Conservation (phyloP, 2,888 invertebrate genomes). For the Meandrusa payeni region DNA sequence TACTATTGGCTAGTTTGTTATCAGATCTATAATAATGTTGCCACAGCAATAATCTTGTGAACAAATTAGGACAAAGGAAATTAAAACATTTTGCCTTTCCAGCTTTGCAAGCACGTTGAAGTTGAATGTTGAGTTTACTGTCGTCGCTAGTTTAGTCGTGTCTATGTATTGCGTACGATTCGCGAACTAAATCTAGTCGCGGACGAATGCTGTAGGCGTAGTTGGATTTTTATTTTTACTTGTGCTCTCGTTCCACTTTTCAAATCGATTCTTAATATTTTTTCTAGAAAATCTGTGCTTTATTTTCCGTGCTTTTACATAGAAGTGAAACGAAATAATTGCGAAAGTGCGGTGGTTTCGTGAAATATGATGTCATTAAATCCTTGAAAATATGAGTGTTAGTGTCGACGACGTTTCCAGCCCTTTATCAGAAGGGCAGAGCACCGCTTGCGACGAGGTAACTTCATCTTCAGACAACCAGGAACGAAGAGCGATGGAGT, state of each 20-base stretch:
- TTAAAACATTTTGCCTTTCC: constrained; percentile 29
- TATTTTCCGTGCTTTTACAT: constrained; percentile 37
- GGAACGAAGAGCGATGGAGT: constrained; percentile 49
- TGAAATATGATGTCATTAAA: constrained; percentile 73
- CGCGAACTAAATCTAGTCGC: constrained; percentile 33
- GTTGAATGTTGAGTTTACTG: constrained; percentile 25
- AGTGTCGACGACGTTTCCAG: constrained; percentile 71
- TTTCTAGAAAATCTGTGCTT: constrained; percentile 44
- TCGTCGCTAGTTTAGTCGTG: constrained; percentile 31
- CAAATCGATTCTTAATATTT: constrained; percentile 55
- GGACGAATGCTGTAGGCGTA: constrained; percentile 60
- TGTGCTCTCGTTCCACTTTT: constrained; percentile 77
- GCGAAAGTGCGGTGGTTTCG: constrained; percentile 41
- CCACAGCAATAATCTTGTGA: constrained; percentile 16
- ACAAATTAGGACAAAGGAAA: constrained; percentile 24
- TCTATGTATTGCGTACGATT: constrained; percentile 28
- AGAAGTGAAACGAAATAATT: constrained; percentile 44
- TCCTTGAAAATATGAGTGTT: constrained; percentile 77
- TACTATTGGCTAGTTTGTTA: no score
- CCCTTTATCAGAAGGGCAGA: constrained; percentile 68
- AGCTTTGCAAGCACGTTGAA: constrained; percentile 31
- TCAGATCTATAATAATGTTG: constrained; percentile 1
- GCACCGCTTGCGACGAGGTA: constrained; percentile 47
- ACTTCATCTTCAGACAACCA: constrained; percentile 58
- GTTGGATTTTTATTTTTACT: constrained; percentile 51